Percentiles rank a stretch among this genome's conserved stretches.
Conservation (phyloP, 2,888 invertebrate genomes). For the Aleiodes leptofemur region DNA sequence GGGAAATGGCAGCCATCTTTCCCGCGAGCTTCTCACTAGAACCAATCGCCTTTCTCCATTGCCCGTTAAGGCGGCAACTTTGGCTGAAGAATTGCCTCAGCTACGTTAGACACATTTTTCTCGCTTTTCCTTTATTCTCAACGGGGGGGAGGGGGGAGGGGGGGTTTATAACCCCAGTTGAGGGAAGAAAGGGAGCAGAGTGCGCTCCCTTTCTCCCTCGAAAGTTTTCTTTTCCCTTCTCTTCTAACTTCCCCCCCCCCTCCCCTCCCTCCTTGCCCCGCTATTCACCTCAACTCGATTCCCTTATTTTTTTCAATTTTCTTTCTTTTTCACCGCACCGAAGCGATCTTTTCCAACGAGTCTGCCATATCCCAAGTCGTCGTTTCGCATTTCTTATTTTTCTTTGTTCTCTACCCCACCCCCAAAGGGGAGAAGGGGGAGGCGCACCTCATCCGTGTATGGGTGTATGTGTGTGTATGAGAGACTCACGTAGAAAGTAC, state of each 20-base stretch:
- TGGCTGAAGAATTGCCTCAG: conserved; percentile 75
- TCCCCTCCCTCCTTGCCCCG: conserved; percentile 19
- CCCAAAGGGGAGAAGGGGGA: conserved; percentile 14
- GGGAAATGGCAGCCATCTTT: conserved; percentile 76
- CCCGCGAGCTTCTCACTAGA: conserved; percentile 73
- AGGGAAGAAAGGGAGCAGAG: not conserved
- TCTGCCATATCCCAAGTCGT: conserved; percentile 51
- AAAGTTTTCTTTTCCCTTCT: conserved; percentile 43
- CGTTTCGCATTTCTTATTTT: conserved; percentile 71
- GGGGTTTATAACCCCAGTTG: conserved; percentile 46
- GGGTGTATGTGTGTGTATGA: too few relatives aligned
- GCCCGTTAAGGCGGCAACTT: conserved; percentile 75
- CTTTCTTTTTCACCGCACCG: conserved; percentile 29
- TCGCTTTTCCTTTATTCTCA: conserved; percentile 75
- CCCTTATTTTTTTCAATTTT: conserved; percentile 47
- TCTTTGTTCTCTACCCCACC: conserved; percentile 66
- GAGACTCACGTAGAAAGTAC: conserved; percentile 54
- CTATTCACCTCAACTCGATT: conserved; percentile 9
- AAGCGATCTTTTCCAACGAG: conserved; percentile 48
- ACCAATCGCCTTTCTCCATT: conserved; percentile 73
- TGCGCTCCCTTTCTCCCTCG: conserved; percentile 24
- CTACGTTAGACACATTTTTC: conserved; percentile 76
- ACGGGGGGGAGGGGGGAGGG: conserved; percentile 54
- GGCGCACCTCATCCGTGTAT: conserved; percentile 43
- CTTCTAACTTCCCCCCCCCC: conserved; percentile 24